phyloP scores from a whole-genome alignment of 2,888 invertebrate genomes.

The Drosophila kanekoi region DNA sequence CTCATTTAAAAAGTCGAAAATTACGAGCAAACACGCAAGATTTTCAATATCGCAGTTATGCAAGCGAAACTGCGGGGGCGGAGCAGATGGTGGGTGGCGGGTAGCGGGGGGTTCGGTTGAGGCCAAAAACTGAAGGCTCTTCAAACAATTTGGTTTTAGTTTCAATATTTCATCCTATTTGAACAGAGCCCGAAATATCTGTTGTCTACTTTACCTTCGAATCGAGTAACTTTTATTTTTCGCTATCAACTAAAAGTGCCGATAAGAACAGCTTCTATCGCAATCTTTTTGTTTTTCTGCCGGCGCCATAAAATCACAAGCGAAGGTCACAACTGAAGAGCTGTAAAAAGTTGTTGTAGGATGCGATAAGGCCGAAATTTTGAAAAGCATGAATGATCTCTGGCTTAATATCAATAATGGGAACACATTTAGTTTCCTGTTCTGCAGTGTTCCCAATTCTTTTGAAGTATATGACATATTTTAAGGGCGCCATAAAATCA shows the following conservation, averaged over 20 bases:
- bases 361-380: slow-evolving; percentile 14
- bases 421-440: neutral
- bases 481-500: too few species aligned
- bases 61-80: slow-evolving; percentile 26
- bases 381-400: slow-evolving; percentile 12
- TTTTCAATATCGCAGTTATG: slow-evolving; percentile 30
- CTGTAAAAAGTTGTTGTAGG: slow-evolving; percentile 27
- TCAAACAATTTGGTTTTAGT: neutral
- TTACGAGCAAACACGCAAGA: slow-evolving; percentile 55
- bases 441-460: too few species aligned
- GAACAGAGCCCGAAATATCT: neutral
- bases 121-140: neutral
- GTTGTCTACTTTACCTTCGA: neutral
- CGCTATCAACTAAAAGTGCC: slow-evolving; percentile 30
- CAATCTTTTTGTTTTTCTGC: slow-evolving; percentile 1
- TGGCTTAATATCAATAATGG: slow-evolving; percentile 1
- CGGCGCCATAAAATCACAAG: slow-evolving; percentile 6
- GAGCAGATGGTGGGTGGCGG: neutral
- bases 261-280: slow-evolving; percentile 15
- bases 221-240: slow-evolving; percentile 12
- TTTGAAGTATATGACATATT: too few species aligned
- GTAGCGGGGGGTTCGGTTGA: neutral
- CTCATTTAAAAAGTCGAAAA: slow-evolving; percentile 39
- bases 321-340: slow-evolving; percentile 45
- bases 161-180: too few species aligned